Evolutionary conservation across 2,888 invertebrate species (phyloP).

Genomic region (Abrostola triplasia): DNA sequence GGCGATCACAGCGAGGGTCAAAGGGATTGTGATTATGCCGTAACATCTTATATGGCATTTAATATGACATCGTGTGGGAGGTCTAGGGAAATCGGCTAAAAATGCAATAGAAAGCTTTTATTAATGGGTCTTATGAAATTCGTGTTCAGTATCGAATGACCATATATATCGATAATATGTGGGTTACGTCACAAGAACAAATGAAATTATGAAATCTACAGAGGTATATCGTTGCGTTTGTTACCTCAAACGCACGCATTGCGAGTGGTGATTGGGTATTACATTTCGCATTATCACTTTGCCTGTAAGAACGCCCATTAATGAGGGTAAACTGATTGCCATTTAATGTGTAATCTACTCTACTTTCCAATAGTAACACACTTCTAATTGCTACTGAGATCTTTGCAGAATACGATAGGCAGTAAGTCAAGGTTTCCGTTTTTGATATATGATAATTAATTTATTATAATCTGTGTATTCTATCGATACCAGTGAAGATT

Average conservation of each 20-base stretch:
- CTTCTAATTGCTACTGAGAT: too few relatives aligned
- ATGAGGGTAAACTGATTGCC: too few relatives aligned
- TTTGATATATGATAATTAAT: too few relatives aligned
- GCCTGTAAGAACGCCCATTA: too few relatives aligned
- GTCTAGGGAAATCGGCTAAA: constrained; percentile 39
- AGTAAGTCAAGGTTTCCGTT: too few relatives aligned
- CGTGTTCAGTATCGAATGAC: not conserved
- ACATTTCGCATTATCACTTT: too few relatives aligned
- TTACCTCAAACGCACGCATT: not conserved
- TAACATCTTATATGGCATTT: constrained; percentile 32
- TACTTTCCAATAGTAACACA: too few relatives aligned
- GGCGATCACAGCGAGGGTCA: constrained; percentile 17
- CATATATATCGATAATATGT: constrained; percentile 12
- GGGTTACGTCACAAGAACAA: constrained; percentile 9
- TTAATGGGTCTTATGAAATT: constrained; percentile 37
- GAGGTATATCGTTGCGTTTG: not conserved
- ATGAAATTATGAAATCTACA: not conserved
- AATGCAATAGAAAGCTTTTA: constrained; percentile 44
- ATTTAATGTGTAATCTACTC: too few relatives aligned
- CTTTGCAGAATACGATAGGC: too few relatives aligned
- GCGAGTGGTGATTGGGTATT: too few relatives aligned
- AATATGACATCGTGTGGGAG: constrained; percentile 39
- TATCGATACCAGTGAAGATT: too few relatives aligned
- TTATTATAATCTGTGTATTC: too few relatives aligned
- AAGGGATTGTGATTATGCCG: constrained; percentile 17